These are phyloP conservation scores for Noctua janthe DNA, from an alignment of 2,888 invertebrate species.

Conservation along the genomic window DNA sequence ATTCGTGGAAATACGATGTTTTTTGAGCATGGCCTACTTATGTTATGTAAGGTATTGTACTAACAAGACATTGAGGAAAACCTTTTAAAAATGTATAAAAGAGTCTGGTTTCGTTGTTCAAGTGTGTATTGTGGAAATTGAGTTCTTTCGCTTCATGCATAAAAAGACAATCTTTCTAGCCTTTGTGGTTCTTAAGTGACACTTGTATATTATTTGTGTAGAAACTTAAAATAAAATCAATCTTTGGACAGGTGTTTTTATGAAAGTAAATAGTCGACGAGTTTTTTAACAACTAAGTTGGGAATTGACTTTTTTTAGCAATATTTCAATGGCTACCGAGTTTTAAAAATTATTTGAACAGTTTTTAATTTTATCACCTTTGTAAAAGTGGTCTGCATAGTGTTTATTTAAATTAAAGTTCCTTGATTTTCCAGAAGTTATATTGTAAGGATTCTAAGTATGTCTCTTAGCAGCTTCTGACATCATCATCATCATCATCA, in stretches of 20 bases:
- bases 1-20: constrained; percentile 27
- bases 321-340: neutral
- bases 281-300: neutral
- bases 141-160: constrained; percentile 25
- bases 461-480: neutral
- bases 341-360: neutral
- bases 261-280: neutral
- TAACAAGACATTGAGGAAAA: constrained; percentile 35
- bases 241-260: constrained; percentile 14
- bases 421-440: neutral
- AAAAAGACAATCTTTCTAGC: constrained; percentile 35
- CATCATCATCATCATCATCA: neutral
- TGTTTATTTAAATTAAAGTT: neutral
- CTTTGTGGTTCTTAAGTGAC: constrained; percentile 24
- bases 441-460: neutral
- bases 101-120: constrained; percentile 4
- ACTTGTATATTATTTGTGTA: constrained; percentile 3
- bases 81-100: constrained; percentile 14
- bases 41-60: constrained; percentile 27
- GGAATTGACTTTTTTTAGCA: neutral
- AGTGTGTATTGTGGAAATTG: constrained; percentile 23
- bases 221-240: constrained; percentile 19
- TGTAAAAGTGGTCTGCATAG: neutral
- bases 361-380: neutral
- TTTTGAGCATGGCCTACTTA: constrained; percentile 32